Evolutionary conservation across 2,888 invertebrate genomes (phyloP).

Genomic region (Volucella inflata): DNA sequence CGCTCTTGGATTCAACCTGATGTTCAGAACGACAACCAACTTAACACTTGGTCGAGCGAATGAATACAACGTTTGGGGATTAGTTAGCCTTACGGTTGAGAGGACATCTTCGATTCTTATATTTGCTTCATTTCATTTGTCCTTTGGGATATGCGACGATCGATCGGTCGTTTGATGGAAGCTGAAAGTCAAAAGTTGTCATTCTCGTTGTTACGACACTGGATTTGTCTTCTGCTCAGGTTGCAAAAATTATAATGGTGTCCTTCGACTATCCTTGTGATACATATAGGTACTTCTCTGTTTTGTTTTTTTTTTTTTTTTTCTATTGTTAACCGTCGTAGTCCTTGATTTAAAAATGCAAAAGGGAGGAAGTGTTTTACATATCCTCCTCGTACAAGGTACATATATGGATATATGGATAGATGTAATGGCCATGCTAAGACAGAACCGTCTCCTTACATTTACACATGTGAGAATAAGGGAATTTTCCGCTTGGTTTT

Average conservation of each 20-base stretch:
- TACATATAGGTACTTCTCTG: too few species aligned
- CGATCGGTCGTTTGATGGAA: too few species aligned
- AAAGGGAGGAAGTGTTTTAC: constrained; percentile 4
- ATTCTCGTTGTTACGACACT: constrained; percentile 14
- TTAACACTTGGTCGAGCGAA: constrained; percentile 63
- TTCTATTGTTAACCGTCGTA: constrained; percentile 17
- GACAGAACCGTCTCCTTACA: background rate
- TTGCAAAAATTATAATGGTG: constrained; percentile 50
- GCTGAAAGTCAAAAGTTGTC: too few species aligned
- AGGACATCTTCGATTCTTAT: constrained; percentile 49
- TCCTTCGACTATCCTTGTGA: constrained; percentile 29
- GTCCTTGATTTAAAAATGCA: constrained; percentile 45
- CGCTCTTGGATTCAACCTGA: constrained; percentile 22
- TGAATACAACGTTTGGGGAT: constrained; percentile 38
- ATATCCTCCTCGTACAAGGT: background rate
- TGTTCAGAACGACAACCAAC: constrained; percentile 19
- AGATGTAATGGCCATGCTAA: background rate
- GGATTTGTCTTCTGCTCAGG: constrained; percentile 18
- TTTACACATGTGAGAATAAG: constrained; percentile 44
- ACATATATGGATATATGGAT: too few species aligned
- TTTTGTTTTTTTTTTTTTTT: constrained; percentile 12
- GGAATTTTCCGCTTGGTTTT: constrained; percentile 39
- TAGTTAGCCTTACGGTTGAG: constrained; percentile 50
- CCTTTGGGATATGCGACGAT: constrained; percentile 28
- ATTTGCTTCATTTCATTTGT: constrained; percentile 64